Percentiles rank a stretch among this genome's conserved stretches.
Evolutionary conservation across 53 echinoderm and acorn worm genomes (phyloP).

Genomic region (Holothuria leucospilota): DNA sequence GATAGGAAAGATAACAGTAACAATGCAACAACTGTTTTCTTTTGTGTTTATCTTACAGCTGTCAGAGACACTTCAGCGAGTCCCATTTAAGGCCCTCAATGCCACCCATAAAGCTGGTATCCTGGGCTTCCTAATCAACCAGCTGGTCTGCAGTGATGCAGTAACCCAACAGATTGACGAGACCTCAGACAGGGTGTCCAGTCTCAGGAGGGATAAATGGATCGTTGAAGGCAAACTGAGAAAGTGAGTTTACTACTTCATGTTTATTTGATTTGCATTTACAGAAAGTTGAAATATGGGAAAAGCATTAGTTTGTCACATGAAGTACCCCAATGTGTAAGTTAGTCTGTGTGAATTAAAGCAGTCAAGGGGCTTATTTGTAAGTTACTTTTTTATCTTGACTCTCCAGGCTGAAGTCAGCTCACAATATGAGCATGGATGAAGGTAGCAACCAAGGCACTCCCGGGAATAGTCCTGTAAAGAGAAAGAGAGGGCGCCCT

Average conservation of each 20-base stretch:
- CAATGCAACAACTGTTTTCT: no score
- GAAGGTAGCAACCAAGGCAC: slow-evolving; percentile 22
- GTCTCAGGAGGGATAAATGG: slow-evolving; percentile 96
- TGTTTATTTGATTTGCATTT: no score
- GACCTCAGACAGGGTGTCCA: slow-evolving; percentile 85
- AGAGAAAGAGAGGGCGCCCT: slow-evolving; percentile 69
- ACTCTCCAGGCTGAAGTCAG: slow-evolving; percentile 18
- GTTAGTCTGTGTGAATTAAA: no score
- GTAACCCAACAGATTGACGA: slow-evolving; percentile 88
- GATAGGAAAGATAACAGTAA: no score
- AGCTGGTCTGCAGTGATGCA: slow-evolving; percentile 92
- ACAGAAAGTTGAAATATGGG: no score
- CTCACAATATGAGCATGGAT: slow-evolving; percentile 24
- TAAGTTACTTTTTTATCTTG: neutral
- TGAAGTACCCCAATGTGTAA: no score
- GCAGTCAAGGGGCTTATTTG: neutral
- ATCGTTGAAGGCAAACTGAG: slow-evolving; percentile 97
- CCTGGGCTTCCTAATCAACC: slow-evolving; percentile 96
- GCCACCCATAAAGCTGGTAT: slow-evolving; percentile 88
- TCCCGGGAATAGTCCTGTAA: slow-evolving; percentile 39
- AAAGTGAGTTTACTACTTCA: slow-evolving; percentile 72
- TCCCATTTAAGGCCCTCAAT: slow-evolving; percentile 90
- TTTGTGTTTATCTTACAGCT: slow-evolving; percentile 58
- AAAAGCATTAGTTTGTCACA: no score
- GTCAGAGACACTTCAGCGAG: slow-evolving; percentile 68